phyloP scores from a whole-genome alignment of 2,113 vertebrate genomes.

The Salminus brasiliensis region DNA sequence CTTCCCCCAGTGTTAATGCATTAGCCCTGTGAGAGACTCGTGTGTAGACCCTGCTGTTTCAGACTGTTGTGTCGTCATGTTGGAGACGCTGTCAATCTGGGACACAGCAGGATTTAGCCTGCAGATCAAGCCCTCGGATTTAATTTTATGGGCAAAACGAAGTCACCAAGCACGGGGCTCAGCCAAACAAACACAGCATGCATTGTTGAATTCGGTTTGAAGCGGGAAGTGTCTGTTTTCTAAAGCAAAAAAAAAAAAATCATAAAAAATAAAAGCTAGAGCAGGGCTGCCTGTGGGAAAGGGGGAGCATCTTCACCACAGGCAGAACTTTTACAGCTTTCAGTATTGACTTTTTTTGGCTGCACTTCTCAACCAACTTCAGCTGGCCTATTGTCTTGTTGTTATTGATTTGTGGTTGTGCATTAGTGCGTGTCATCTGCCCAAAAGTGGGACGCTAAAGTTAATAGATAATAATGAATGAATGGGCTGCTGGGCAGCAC shows the following conservation, averaged over 20 bases:
- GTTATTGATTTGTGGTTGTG: constrained; percentile 50
- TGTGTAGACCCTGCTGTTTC: constrained; percentile 44
- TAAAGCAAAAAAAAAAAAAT: not conserved
- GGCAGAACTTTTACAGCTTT: not conserved
- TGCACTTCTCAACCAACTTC: not conserved
- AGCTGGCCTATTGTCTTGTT: constrained; percentile 35
- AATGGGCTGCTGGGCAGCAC: not conserved
- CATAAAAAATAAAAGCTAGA: no score
- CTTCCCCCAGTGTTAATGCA: constrained; percentile 32
- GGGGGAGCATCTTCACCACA: not conserved
- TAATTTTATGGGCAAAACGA: constrained; percentile 63
- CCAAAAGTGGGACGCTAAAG: not conserved
- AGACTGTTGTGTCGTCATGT: constrained; percentile 54
- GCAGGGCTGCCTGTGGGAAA: not conserved
- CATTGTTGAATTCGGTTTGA: constrained; percentile 59
- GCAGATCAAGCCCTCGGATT: constrained; percentile 72
- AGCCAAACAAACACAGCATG: constrained; percentile 49
- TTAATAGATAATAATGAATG: constrained; percentile 4
- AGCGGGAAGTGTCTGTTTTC: not conserved
- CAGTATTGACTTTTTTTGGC: not conserved
- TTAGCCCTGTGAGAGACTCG: constrained; percentile 28
- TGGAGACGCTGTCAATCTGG: constrained; percentile 75
- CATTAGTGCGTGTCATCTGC: constrained; percentile 40
- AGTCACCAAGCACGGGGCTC: constrained; percentile 57
- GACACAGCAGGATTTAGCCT: constrained; percentile 74